phyloP scores from a whole-genome alignment of 2,113 vertebrate genomes.

The Cryptotis parvus region DNA sequence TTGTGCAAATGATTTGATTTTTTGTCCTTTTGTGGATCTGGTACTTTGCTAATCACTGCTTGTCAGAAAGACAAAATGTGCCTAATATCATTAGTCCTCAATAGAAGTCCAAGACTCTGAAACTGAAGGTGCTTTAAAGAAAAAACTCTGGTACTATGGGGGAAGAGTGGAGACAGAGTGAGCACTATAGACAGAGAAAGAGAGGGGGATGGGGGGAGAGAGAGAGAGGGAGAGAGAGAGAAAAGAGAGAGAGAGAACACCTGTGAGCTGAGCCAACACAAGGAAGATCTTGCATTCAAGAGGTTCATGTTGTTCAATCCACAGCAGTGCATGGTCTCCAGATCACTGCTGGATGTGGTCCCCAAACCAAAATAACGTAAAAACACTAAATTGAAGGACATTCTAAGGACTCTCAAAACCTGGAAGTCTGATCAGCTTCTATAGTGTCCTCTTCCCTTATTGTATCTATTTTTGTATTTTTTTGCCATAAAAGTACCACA shows the following conservation, averaged over 20 bases:
- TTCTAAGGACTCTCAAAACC: not conserved
- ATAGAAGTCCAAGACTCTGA: not conserved
- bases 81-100: not conserved
- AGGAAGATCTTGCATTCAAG: no score
- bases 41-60: not conserved
- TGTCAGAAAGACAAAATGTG: not conserved
- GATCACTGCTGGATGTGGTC: not conserved
- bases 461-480: not conserved
- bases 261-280: no score
- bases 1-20: not conserved
- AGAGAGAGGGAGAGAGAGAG: no score
- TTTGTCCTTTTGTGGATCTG: not conserved
- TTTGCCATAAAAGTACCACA: not conserved
- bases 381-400: not conserved
- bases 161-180: no score
- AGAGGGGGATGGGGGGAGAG: no score
- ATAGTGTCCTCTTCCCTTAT: not conserved
- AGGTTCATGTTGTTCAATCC: no score
- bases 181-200: no score
- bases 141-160: not conserved
- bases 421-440: not conserved
- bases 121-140: not conserved
- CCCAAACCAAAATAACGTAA: no score
- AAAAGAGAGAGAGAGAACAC: no score
- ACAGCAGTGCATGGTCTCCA: fast-evolving